Conservation (phyloP, 2,113 vertebrate species). For the Oplegnathus fasciatus region DNA sequence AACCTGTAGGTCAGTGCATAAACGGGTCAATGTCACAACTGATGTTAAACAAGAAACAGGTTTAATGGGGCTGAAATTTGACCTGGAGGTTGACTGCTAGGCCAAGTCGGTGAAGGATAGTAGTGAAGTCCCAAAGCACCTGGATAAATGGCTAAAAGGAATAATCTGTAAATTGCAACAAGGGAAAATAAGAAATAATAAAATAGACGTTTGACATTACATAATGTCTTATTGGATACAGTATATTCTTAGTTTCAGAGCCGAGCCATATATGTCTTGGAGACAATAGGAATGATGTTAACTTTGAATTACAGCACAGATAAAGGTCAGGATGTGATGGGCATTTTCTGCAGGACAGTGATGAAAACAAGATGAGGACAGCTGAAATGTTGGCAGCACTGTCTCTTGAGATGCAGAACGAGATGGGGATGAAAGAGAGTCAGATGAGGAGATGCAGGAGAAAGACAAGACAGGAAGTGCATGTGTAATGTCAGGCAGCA, state of each 20-base stretch:
- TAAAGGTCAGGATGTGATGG: conserved; percentile 47
- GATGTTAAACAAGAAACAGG: conserved; percentile 32
- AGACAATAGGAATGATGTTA: conserved; percentile 3
- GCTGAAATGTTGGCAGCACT: conserved; percentile 19
- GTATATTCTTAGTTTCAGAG: not conserved
- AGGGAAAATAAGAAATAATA: not conserved
- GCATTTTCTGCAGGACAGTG: conserved; percentile 13
- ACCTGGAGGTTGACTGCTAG: not conserved
- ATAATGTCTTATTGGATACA: not conserved
- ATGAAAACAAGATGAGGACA: conserved; percentile 28
- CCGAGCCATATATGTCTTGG: not conserved
- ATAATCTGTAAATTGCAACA: not conserved
- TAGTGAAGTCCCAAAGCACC: not conserved
- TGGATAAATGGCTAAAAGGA: not conserved
- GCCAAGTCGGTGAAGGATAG: not conserved
- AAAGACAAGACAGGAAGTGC: conserved; percentile 62
- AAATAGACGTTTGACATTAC: not conserved
- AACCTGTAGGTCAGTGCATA: conserved; percentile 36
- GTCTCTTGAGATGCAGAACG: conserved; percentile 18
- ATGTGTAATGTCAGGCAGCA: conserved; percentile 59
- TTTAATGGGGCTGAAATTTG: not conserved
- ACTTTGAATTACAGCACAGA: conserved; percentile 24
- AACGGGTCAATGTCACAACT: not conserved
- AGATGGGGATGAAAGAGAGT: conserved; percentile 29
- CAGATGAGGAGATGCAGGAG: conserved; percentile 17